Evolutionary conservation across 2,888 invertebrate genomes (phyloP).

Genomic region (Luffia ferchaultella): DNA sequence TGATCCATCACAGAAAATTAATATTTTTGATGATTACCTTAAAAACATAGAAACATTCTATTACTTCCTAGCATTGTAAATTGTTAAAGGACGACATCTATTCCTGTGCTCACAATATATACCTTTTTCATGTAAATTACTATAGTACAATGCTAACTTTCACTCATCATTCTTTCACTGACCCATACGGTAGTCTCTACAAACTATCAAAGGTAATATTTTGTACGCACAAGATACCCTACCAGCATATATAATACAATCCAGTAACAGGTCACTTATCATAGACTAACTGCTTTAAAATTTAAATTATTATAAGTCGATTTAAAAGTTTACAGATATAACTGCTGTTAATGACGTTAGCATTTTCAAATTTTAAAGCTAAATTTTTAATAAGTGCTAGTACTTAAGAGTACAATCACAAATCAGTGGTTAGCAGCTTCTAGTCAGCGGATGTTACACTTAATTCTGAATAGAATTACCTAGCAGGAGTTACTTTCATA

Average conservation of each 20-base stretch:
- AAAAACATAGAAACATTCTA: conserved; percentile 49
- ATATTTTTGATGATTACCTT: conserved; percentile 48
- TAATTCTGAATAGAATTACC: too few relatives aligned
- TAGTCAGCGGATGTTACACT: too few relatives aligned
- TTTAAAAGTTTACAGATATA: too few relatives aligned
- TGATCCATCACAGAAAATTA: conserved; percentile 58
- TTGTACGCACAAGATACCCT: conserved; percentile 39
- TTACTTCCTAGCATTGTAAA: conserved; percentile 49
- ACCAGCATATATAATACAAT: conserved; percentile 5
- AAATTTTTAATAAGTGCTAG: too few relatives aligned
- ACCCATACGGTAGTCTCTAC: conserved; percentile 51
- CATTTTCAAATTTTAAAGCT: too few relatives aligned
- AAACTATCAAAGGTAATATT: conserved; percentile 47
- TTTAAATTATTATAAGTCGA: not conserved
- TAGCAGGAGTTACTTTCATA: too few relatives aligned
- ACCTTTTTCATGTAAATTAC: conserved; percentile 35
- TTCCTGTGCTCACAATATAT: conserved; percentile 48
- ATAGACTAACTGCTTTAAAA: not conserved
- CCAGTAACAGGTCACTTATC: not conserved
- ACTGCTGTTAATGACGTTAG: too few relatives aligned
- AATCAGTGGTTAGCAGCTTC: too few relatives aligned
- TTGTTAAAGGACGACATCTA: conserved; percentile 39
- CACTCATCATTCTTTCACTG: conserved; percentile 56
- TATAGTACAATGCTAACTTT: conserved; percentile 34
- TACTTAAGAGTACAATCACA: too few relatives aligned